A percentile compares a stretch with the other conserved stretches of the same genome.
Evolutionary conservation across 92 coral and sea anemone genomes (phyloP).

Genomic region (Parazoanthus swiftii): DNA sequence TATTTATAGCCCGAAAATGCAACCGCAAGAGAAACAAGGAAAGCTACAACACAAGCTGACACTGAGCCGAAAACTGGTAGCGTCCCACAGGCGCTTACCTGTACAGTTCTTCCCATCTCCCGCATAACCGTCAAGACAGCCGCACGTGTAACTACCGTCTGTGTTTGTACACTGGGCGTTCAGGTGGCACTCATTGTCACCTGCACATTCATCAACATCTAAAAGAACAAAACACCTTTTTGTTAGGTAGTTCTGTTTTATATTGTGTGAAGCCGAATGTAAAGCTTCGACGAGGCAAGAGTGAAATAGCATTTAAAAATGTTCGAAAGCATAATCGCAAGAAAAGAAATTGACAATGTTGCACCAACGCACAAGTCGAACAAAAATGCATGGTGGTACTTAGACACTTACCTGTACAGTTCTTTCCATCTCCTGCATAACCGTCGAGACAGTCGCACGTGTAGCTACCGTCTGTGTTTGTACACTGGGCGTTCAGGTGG

Average conservation of each 20-base stretch:
- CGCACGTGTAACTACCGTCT: neutral
- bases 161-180: neutral
- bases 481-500: conserved; percentile 61
- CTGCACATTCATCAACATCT: neutral
- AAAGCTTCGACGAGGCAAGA: neutral
- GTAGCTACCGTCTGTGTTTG: conserved; percentile 68
- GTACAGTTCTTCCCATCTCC: neutral
- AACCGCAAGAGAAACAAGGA: too few species aligned
- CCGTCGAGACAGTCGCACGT: conserved; percentile 67
- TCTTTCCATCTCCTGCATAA: conserved; percentile 73
- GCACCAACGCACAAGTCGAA: too few species aligned
- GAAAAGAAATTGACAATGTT: too few species aligned
- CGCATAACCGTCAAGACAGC: neutral
- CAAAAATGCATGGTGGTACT: neutral
- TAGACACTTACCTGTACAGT: conserved; percentile 54
- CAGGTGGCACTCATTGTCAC: neutral
- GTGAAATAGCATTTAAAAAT: too few species aligned
- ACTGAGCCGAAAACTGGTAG: too few species aligned
- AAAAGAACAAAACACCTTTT: too few species aligned
- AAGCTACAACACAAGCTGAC: too few species aligned
- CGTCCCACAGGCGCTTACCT: too few species aligned
- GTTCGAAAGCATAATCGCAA: too few species aligned
- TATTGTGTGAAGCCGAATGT: neutral
- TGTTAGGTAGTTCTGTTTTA: too few species aligned
- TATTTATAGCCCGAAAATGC: too few species aligned